These are phyloP conservation scores for Drosophila suzukii DNA, from an alignment of 1,140 invertebrate species.

Conservation along the genomic window DNA sequence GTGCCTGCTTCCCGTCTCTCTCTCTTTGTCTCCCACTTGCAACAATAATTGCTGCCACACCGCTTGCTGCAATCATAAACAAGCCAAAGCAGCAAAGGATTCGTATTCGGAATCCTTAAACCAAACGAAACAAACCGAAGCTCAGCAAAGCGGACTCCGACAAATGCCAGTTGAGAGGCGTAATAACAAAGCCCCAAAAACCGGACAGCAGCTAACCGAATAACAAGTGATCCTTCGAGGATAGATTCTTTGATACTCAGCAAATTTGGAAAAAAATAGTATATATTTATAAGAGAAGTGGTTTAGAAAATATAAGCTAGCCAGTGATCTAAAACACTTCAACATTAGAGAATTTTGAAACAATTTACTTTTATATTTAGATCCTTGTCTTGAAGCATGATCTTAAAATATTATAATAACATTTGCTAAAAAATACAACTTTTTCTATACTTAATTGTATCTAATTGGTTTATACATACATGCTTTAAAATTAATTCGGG, in stretches of 20 bases:
- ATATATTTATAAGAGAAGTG: too few relatives aligned
- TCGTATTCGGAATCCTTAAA: constrained; percentile 37
- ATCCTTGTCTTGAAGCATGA: background rate
- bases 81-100: constrained; percentile 31
- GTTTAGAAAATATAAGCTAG: too few relatives aligned
- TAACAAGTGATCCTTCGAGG: constrained; percentile 13
- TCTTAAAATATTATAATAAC: too few relatives aligned
- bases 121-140: constrained; percentile 36
- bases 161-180: constrained; percentile 54
- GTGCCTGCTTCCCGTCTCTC: background rate
- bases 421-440: too few relatives aligned
- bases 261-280: background rate
- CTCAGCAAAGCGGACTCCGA: constrained; percentile 15
- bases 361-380: too few relatives aligned
- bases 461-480: too few relatives aligned
- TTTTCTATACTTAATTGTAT: too few relatives aligned
- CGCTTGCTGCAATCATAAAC: constrained; percentile 73
- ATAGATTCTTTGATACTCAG: constrained; percentile 22
- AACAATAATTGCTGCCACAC: constrained; percentile 70
- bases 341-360: too few relatives aligned
- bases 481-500: too few relatives aligned
- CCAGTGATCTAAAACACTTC: too few relatives aligned
- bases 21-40: background rate
- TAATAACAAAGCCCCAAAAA: constrained; percentile 51
- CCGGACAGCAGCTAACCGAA: constrained; percentile 32